Base-by-base conservation (phyloP, 1,140 invertebrate genomes). In the Heliconius eleuchia region DNA sequence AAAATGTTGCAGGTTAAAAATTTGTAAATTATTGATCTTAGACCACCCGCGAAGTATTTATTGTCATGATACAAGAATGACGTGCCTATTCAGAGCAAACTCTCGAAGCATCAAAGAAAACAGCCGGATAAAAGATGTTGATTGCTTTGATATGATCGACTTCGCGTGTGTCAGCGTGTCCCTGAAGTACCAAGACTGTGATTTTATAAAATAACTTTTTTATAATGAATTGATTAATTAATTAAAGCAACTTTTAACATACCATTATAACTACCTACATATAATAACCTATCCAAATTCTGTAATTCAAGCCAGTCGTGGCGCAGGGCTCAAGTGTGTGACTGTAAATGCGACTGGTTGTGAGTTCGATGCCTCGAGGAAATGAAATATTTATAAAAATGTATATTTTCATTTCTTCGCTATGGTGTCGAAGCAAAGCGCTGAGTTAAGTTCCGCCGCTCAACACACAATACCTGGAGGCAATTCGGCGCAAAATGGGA, bases 81-180 rank as follows among this genome's bases (percentile, higher is more conserved):
- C 85, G 78, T 71, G 78, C 60, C 81, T 74, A 80, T 83, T 77
- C 83, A 78, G 81, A 77, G 70, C 86, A 86, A 85, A 85, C 86
- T 86, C 88, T 88, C 83, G 83, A 90, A 86, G 88, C 87, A 88
- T 91, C 85, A 90, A 91, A 89, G 86, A 87, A 89, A 91, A 91
- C 84, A 89, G 83, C 81, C 88, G 86, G 76, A 78, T 76, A 78
- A 78, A 72, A 74, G 80, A 81, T 81, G 76, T 60, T 81, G 80
- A 81, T 81, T 78, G 80, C 79, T 80, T 52, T 75, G 71, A 77
- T 77, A 55, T 74, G 7, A 8, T 76, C 46, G 50, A 73, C 79
- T 60, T 19, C 70, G n/a, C 27, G 77, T 18, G 19, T 81, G 73
- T 81, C 60, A n/a, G 71, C 71, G 57, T 75, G 76, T 37, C 23